Percentiles rank a stretch among this genome's conserved stretches.
Conservation (phyloP, 2,113 vertebrate species). For the Panthera tigris region DNA sequence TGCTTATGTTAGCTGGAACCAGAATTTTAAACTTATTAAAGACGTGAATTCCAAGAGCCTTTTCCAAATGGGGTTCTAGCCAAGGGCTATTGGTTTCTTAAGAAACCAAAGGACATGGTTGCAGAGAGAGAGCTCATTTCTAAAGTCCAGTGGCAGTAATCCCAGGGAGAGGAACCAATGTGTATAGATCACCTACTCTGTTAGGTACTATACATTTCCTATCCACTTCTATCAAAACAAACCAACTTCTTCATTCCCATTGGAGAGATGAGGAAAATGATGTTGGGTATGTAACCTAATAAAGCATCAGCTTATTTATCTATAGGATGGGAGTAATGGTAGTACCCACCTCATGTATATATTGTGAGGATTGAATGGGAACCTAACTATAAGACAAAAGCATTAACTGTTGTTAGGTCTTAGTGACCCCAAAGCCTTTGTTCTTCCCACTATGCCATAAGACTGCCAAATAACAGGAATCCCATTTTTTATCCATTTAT, state of each 20-base stretch:
- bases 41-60: not conserved
- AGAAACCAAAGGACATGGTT: constrained; percentile 21
- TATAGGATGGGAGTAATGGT: not conserved
- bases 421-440: not conserved
- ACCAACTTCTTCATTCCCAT: not conserved
- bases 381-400: not conserved
- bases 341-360: not conserved
- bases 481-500: too few relatives aligned
- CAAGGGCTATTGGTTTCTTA: constrained; percentile 41
- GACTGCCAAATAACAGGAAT: not conserved
- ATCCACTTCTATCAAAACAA: not conserved
- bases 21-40: constrained; percentile 42
- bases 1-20: not conserved
- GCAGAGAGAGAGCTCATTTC: constrained; percentile 32
- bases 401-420: not conserved
- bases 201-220: not conserved
- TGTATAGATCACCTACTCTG: not conserved
- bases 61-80: constrained; percentile 35
- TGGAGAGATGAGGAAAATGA: not conserved
- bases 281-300: not conserved
- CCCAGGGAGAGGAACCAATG: not conserved
- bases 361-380: not conserved
- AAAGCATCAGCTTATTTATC: not conserved
- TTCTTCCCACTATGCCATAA: not conserved
- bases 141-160: constrained; percentile 33